Percentiles rank a stretch among this genome's conserved stretches.
These are phyloP conservation scores for Chaetorhynchus papuensis DNA, from an alignment of 2,113 vertebrate species.

Conservation along the genomic window DNA sequence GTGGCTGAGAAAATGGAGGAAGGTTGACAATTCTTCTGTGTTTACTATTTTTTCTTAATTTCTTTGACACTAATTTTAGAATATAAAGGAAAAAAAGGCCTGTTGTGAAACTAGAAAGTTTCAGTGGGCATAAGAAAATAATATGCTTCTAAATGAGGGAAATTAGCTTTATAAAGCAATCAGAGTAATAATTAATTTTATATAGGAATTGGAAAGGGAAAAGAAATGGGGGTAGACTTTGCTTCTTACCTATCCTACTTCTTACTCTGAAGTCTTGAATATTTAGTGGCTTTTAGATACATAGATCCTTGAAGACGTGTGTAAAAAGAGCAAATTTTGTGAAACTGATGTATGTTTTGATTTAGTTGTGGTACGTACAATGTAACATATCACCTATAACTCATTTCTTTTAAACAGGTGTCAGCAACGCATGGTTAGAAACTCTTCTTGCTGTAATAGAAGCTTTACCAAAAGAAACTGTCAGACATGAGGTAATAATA, in stretches of 20 bases:
- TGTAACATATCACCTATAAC: neutral
- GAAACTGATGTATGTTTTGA: neutral
- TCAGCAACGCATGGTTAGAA: constrained; percentile 92
- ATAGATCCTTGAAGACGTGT: neutral
- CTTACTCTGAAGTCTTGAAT: neutral
- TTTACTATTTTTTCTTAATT: neutral
- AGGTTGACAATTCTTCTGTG: neutral
- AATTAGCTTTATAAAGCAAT: neutral
- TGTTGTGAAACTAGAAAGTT: neutral
- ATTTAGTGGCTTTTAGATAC: neutral
- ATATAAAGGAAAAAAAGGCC: neutral
- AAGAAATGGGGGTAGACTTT: neutral
- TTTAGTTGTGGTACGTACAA: neutral
- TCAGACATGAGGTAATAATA: constrained; percentile 87
- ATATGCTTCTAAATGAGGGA: neutral
- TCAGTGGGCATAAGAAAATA: neutral
- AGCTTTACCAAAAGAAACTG: constrained; percentile 87
- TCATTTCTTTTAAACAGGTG: constrained; percentile 74
- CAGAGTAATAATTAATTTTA: neutral
- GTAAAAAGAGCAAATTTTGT: neutral
- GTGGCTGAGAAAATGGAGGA: neutral
- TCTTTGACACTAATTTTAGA: neutral
- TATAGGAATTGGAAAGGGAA: neutral
- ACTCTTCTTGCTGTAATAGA: constrained; percentile 89
- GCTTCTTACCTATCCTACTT: neutral